Percentiles rank a stretch among this genome's conserved stretches.
Conservation (phyloP, 2,113 vertebrate genomes). For the Bujurquina vittata region DNA sequence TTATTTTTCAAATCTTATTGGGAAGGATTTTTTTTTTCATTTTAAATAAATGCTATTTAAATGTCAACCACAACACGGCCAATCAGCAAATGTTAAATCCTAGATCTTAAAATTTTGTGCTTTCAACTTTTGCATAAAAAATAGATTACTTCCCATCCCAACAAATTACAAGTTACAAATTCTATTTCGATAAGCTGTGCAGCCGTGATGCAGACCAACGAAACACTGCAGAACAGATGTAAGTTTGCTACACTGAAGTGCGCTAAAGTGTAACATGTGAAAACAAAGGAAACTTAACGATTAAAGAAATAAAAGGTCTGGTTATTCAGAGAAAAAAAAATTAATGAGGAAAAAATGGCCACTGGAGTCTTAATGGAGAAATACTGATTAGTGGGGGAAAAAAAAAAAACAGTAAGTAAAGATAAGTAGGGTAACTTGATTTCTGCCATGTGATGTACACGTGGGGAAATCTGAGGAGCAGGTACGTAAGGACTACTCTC, state of each 20-base stretch:
- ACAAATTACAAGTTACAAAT: background rate
- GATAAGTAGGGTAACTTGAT: background rate
- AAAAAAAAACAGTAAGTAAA: background rate
- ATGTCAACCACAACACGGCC: background rate
- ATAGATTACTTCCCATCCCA: background rate
- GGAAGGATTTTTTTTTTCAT: background rate
- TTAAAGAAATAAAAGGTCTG: slow-evolving; percentile 32
- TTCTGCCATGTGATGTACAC: background rate
- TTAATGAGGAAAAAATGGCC: background rate
- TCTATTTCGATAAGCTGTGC: background rate
- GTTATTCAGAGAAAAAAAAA: background rate
- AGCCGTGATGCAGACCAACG: background rate
- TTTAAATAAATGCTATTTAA: slow-evolving; percentile 15
- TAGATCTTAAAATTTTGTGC: background rate
- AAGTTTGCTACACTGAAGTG: background rate
- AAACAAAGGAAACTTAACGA: slow-evolving; percentile 4
- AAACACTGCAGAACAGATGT: background rate
- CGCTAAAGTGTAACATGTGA: background rate
- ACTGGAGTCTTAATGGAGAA: background rate
- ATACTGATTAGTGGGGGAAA: background rate
- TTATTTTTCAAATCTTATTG: background rate
- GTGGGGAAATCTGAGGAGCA: background rate
- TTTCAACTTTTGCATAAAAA: background rate
- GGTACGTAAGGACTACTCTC: slow-evolving; percentile 2
- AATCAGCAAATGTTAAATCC: slow-evolving; percentile 3